Evolutionary conservation across 1,140 invertebrate species (phyloP).

Genomic region (Listronotus bonariensis): DNA sequence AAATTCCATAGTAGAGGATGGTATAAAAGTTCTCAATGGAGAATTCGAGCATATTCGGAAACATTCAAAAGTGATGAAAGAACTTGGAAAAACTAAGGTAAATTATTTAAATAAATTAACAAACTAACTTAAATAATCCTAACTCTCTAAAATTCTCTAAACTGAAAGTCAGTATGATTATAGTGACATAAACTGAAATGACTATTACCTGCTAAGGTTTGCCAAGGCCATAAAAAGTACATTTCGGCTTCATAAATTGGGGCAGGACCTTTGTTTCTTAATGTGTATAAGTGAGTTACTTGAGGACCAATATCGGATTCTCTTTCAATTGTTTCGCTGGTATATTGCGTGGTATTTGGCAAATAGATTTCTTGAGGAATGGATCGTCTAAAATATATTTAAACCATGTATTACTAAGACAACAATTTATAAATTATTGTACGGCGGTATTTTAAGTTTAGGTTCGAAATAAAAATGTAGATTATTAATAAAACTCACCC

Average conservation of each 20-base stretch:
- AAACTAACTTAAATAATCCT: too few species aligned
- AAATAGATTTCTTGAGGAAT: conserved; percentile 66
- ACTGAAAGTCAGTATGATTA: too few species aligned
- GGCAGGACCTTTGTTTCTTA: conserved; percentile 84
- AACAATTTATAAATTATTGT: background rate
- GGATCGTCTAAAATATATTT: conserved; percentile 71
- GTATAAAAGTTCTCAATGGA: too few species aligned
- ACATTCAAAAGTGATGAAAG: too few species aligned
- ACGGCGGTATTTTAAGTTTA: background rate
- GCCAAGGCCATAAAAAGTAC: conserved; percentile 81
- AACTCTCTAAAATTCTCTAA: too few species aligned
- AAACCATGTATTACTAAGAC: too few species aligned
- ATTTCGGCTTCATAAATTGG: conserved; percentile 77
- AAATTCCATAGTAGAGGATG: too few species aligned
- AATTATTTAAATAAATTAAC: too few species aligned
- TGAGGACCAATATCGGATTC: conserved; percentile 83
- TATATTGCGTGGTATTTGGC: conserved; percentile 69
- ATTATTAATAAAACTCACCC: conserved; percentile 61
- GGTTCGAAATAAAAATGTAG: background rate
- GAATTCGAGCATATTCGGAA: too few species aligned
- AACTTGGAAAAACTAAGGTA: too few species aligned
- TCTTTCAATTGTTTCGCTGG: conserved; percentile 61
- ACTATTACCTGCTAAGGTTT: conserved; percentile 66
- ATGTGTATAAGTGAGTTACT: conserved; percentile 82
- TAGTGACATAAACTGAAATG: background rate